Evolutionary conservation across 53 echinoderm and acorn worm genomes (phyloP).

Genomic region (Luidia sarsii): DNA sequence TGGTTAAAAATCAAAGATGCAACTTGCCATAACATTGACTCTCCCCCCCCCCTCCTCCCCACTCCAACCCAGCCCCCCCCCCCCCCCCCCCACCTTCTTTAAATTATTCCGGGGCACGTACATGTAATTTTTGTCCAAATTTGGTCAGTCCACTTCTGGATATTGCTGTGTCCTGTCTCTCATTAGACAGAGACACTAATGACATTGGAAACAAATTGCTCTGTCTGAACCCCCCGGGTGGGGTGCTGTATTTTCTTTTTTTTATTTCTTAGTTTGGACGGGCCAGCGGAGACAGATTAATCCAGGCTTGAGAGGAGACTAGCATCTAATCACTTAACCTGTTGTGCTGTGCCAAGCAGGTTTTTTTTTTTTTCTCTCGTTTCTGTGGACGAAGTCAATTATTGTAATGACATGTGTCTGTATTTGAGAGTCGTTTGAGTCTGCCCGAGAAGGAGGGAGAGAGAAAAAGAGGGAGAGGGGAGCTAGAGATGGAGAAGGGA

Average conservation of each 20-base stretch:
- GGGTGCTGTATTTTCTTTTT: too few relatives aligned
- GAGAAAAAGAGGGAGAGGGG: too few relatives aligned
- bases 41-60: too few relatives aligned
- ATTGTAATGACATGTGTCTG: conserved; percentile 24
- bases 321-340: conserved; percentile 19
- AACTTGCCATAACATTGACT: too few relatives aligned
- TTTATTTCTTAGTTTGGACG: too few relatives aligned
- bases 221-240: neutral
- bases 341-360: too few relatives aligned
- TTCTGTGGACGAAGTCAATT: conserved; percentile 9
- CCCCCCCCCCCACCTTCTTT: too few relatives aligned
- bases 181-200: neutral
- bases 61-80: too few relatives aligned
- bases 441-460: neutral
- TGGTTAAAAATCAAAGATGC: too few relatives aligned
- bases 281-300: neutral
- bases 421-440: neutral
- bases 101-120: neutral
- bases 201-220: neutral
- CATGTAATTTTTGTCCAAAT: neutral
- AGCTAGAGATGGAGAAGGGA: too few relatives aligned
- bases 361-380: too few relatives aligned
- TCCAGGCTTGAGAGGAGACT: neutral
- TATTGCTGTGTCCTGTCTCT: neutral
- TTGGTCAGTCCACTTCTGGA: neutral